Percentiles rank a stretch among this genome's conserved stretches.
phyloP scores from a whole-genome alignment of 1,140 invertebrate species.

The Aphaenogaster rudis region DNA sequence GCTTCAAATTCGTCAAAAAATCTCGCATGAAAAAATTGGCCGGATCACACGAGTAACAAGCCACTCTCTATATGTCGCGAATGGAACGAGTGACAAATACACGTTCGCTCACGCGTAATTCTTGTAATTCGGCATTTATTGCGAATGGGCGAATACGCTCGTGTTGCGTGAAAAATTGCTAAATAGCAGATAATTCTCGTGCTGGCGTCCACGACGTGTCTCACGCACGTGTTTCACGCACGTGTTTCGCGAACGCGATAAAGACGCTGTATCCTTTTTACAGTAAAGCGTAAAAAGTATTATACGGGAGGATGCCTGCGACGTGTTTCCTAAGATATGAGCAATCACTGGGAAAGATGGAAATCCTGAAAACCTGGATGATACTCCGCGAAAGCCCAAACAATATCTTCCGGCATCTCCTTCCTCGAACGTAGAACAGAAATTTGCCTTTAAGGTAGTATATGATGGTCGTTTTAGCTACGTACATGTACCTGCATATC shows the following conservation, averaged over 20 bases:
- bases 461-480: constrained; percentile 3
- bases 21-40: constrained; percentile 13
- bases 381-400: constrained; percentile 12
- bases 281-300: constrained; percentile 37
- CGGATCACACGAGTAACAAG: not conserved
- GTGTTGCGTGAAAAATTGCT: constrained; percentile 24
- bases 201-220: not conserved
- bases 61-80: not conserved
- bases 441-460: constrained; percentile 25
- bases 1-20: constrained; percentile 15
- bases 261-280: constrained; percentile 10
- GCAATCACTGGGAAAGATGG: constrained; percentile 45
- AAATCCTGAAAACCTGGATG: constrained; percentile 42
- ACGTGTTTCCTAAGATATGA: constrained; percentile 41
- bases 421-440: constrained; percentile 14
- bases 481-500: not conserved
- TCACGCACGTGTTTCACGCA: not conserved
- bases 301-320: not conserved
- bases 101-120: constrained; percentile 27
- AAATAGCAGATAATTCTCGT: constrained; percentile 22
- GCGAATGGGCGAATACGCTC: constrained; percentile 23
- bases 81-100: constrained; percentile 30
- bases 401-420: constrained; percentile 50
- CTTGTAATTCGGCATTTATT: constrained; percentile 27
- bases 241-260: not conserved